Percentiles rank a stretch among this genome's conserved stretches.
phyloP scores from a whole-genome alignment of 2,888 invertebrate genomes.

The Antitype chi region DNA sequence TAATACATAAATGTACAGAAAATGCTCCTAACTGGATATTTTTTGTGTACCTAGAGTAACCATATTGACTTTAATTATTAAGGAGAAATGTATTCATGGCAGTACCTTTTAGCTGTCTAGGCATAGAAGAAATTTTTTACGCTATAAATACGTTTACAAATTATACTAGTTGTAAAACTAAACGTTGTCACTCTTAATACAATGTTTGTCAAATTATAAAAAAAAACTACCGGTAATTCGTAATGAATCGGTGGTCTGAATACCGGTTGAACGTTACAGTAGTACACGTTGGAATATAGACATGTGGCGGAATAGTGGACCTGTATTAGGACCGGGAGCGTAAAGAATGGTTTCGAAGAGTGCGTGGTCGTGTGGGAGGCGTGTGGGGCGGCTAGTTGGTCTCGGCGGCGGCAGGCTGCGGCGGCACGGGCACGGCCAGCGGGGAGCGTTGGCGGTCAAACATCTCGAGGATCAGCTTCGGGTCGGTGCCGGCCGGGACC shows the following conservation, averaged over 20 bases:
- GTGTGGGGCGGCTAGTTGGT: slow-evolving; percentile 67
- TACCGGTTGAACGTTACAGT: slow-evolving; percentile 57
- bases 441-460: slow-evolving; percentile 89
- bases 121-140: slow-evolving; percentile 50
- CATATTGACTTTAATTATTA: slow-evolving; percentile 57
- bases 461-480: slow-evolving; percentile 90
- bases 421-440: slow-evolving; percentile 84
- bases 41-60: slow-evolving; percentile 58
- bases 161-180: slow-evolving; percentile 62
- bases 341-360: slow-evolving; percentile 40
- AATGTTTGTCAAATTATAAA: slow-evolving; percentile 61
- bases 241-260: slow-evolving; percentile 69
- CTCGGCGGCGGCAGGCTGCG: slow-evolving; percentile 72
- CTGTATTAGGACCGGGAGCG: slow-evolving; percentile 33
- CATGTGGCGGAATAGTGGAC: slow-evolving; percentile 40
- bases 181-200: slow-evolving; percentile 56
- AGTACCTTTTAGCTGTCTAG: slow-evolving; percentile 73
- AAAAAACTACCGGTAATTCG: slow-evolving; percentile 59
- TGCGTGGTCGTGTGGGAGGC: slow-evolving; percentile 8
- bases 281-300: slow-evolving; percentile 39
- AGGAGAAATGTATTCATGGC: slow-evolving; percentile 66
- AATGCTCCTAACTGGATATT: slow-evolving; percentile 54
- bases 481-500: slow-evolving; percentile 89
- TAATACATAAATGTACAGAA: slow-evolving; percentile 68
- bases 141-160: slow-evolving; percentile 58